Conservation (phyloP, 2,113 vertebrate genomes). For the Tachysurus fulvidraco region DNA sequence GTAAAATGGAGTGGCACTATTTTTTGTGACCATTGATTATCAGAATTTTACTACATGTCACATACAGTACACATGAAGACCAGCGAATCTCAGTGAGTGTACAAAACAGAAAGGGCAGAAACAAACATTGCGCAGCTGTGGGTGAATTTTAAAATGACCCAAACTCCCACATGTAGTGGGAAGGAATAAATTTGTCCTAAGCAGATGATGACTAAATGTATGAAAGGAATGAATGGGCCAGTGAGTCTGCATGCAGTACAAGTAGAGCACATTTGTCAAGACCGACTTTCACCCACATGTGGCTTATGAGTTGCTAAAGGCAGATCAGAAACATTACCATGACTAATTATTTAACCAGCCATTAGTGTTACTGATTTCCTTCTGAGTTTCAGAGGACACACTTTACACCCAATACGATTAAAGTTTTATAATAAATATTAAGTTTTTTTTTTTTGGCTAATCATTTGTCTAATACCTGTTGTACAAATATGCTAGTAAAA, state of each 20-base stretch:
- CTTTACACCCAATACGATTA: background rate
- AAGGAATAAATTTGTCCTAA: background rate
- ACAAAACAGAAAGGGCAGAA: background rate
- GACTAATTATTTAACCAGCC: background rate
- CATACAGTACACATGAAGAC: background rate
- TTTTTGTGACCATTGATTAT: background rate
- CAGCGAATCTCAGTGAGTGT: background rate
- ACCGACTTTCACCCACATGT: background rate
- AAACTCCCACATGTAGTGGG: background rate
- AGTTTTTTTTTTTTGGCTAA: background rate
- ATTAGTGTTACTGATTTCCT: background rate
- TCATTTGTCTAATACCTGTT: background rate
- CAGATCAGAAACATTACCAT: slow-evolving; percentile 3
- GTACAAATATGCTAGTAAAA: background rate
- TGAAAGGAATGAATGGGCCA: background rate
- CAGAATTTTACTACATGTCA: background rate
- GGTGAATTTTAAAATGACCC: background rate
- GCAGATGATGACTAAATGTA: background rate
- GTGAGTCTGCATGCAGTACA: background rate
- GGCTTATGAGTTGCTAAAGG: background rate
- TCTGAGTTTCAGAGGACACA: background rate
- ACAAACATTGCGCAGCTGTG: background rate
- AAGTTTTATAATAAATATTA: background rate
- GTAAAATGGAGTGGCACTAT: background rate
- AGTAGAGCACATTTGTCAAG: slow-evolving; percentile 1